Base-by-base conservation (phyloP, 2,888 invertebrate species). In the Microchrysa polita region DNA sequence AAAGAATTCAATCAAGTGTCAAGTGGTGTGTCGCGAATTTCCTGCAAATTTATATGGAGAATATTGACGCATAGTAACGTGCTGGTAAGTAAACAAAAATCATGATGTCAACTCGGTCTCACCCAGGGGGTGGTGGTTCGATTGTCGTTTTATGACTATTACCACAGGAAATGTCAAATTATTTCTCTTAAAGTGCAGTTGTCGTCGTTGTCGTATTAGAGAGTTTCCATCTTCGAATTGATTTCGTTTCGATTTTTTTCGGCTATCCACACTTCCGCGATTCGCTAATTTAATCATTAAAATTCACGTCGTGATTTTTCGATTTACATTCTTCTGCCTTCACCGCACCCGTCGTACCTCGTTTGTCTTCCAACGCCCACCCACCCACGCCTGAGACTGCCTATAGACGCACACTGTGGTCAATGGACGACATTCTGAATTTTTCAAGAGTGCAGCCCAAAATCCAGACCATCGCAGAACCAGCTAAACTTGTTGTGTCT, bases 11-110 rank as follows among this genome's bases (percentile, higher is more conserved):
- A n/a, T n/a, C n/a, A n/a, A n/a, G n/a, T n/a, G n/a, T n/a, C n/a
- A n/a, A n/a, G n/a, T n/a, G n/a, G n/a, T n/a, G n/a, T n/a, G n/a
- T n/a, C n/a, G n/a, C 27, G 27, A 7, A 34, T 34, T 34, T 34
- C 27, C 27, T 34, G 2, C 27, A 7, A 34, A 34, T 34, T 34
- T 34, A n/a, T n/a, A 34, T 34, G 27, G 27, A 34, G 27, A 34
- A 34, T n/a, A n/a, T 53, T 42, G 40, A 34, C 55, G 18, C 20
- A n/a, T 10, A 40, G 20, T 40, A 69, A 40, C 34, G 10, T 18
- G 57, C 14, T 57, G 22, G 69, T 69, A 69, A 69, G 69, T 69
- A 69, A 65, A 65, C 65, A 65, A 65, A 27, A 44, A 16, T 34
- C 7, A 40, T 61, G 20, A 12, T 12, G 59, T 59, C 27, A 12